These are phyloP conservation scores for Philopedon plagiatum DNA, from an alignment of 2,888 invertebrate genomes.

Conservation along the genomic window DNA sequence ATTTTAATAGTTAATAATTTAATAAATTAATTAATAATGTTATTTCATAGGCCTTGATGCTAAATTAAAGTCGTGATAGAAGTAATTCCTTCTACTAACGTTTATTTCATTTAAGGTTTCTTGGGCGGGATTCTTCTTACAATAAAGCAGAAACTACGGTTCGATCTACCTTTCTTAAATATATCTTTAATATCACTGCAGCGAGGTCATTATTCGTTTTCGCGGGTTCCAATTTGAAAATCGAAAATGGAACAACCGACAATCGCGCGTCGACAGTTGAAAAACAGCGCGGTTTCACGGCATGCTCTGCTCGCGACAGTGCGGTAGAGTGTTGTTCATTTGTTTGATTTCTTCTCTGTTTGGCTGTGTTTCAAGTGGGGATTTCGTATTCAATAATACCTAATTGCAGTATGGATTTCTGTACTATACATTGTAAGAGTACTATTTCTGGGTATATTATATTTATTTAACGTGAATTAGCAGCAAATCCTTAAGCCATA, in stretches of 20 bases:
- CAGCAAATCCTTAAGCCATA: no score
- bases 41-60: background rate
- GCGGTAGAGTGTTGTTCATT: conserved; percentile 15
- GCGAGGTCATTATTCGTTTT: background rate
- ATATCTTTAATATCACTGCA: no score
- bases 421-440: no score
- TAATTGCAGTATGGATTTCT: background rate
- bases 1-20: no score
- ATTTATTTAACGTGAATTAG: no score
- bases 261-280: conserved; percentile 12
- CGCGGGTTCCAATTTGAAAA: background rate
- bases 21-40: background rate
- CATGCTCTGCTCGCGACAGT: conserved; percentile 23
- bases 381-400: background rate
- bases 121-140: no score
- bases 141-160: no score
- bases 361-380: conserved; percentile 9
- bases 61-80: background rate
- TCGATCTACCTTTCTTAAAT: no score
- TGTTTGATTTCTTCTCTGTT: conserved; percentile 30
- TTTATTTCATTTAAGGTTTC: no score
- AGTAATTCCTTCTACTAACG: background rate
- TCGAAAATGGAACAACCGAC: background rate
- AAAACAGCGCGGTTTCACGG: conserved; percentile 17
- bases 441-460: no score